Evolutionary conservation across 1,140 invertebrate species (phyloP).

Genomic region (Apocrypta bakeri): DNA sequence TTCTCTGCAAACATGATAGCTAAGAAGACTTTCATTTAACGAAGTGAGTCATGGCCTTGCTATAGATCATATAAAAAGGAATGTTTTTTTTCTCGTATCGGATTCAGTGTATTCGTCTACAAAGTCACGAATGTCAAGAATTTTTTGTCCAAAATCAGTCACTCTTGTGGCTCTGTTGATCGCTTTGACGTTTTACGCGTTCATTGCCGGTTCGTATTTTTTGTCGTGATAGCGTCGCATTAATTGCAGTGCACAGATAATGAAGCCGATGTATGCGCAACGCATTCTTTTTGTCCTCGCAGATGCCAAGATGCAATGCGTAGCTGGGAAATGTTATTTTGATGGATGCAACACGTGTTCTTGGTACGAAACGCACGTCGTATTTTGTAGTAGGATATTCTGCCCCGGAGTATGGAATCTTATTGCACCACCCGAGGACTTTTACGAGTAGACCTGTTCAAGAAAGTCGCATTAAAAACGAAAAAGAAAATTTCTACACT

Average conservation of each 20-base stretch:
- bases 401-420: neutral
- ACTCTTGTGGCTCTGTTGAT: neutral
- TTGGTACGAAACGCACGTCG: neutral
- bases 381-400: neutral
- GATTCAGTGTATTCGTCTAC: too few species aligned
- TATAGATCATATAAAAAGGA: neutral
- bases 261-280: neutral
- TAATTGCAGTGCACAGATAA: neutral
- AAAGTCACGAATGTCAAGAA: too few species aligned
- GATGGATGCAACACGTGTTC: constrained; percentile 1
- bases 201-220: neutral
- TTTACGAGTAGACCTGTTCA: neutral
- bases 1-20: constrained; percentile 10
- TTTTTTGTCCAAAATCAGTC: neutral
- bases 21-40: neutral
- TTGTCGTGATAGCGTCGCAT: neutral
- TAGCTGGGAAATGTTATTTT: neutral
- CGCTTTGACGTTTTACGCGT: neutral
- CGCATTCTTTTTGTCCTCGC: neutral
- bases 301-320: neutral
- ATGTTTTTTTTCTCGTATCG: neutral
- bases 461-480: neutral
- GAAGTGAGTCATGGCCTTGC: neutral
- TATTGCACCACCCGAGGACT: neutral
- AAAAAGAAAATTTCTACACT: neutral